Evolutionary conservation across 2,797 vertebrate species (phyloP).

Genomic region (Malacoctenus gilli): DNA sequence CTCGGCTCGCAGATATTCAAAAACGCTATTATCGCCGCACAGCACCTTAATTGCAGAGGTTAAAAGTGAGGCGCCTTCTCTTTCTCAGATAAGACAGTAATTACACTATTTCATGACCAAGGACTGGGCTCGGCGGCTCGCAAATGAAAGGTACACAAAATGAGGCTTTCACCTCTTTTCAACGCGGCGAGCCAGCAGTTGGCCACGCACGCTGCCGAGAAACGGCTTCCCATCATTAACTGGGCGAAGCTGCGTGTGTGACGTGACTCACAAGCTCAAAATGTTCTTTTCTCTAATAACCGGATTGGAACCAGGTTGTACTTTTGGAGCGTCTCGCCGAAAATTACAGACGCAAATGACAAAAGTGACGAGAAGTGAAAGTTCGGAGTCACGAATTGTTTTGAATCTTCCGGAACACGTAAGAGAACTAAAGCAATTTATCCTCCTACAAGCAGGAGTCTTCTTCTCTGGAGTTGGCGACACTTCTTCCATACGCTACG

Average conservation of each 20-base stretch:
- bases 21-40: conserved; percentile 27
- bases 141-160: conserved; percentile 31
- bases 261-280: conserved; percentile 9
- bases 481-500: not conserved
- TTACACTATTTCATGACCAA: conserved; percentile 36
- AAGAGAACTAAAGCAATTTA: conserved; percentile 1
- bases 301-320: conserved; percentile 11
- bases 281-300: conserved; percentile 3
- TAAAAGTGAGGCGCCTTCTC: conserved; percentile 4
- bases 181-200: conserved; percentile 7
- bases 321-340: not conserved
- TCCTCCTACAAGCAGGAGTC: not conserved
- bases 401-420: not conserved
- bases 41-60: conserved; percentile 20
- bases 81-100: conserved; percentile 31
- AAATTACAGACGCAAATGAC: conserved; percentile 4
- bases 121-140: not conserved
- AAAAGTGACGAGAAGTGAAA: conserved; percentile 2
- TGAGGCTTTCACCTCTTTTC: conserved; percentile 28
- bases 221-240: conserved; percentile 12
- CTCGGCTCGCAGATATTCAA: conserved; percentile 35
- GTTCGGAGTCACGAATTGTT: not conserved
- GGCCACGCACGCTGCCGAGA: not conserved
- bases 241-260: conserved; percentile 8
- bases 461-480: not conserved